These are phyloP conservation scores for Philereme transversata DNA, from an alignment of 2,888 invertebrate species.

Conservation along the genomic window DNA sequence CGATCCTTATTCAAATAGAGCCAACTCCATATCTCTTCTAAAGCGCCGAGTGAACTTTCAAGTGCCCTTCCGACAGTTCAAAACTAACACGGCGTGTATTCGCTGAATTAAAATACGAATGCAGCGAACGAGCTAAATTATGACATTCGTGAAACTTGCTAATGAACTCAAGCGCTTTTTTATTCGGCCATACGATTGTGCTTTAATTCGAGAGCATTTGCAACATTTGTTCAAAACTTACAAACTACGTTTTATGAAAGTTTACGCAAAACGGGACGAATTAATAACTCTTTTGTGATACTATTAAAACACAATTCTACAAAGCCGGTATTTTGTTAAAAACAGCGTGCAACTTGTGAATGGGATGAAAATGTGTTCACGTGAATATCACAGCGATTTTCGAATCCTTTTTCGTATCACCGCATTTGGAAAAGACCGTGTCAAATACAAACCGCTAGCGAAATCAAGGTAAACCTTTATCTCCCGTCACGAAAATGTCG, in stretches of 20 bases:
- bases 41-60: slow-evolving; percentile 27
- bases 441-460: neutral
- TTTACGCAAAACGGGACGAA: no score
- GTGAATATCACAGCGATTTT: neutral
- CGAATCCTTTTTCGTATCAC: slow-evolving; percentile 12
- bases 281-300: no score
- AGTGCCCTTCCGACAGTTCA: slow-evolving; percentile 26
- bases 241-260: neutral
- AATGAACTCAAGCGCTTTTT: slow-evolving; percentile 20
- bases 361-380: no score
- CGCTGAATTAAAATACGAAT: slow-evolving; percentile 19
- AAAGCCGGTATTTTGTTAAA: neutral
- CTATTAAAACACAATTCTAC: no score
- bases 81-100: slow-evolving; percentile 22
- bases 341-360: neutral
- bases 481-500: slow-evolving; percentile 32
- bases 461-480: slow-evolving; percentile 26
- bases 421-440: slow-evolving; percentile 21
- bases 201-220: slow-evolving; percentile 14
- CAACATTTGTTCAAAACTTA: neutral
- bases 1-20: slow-evolving; percentile 37
- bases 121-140: slow-evolving; percentile 23
- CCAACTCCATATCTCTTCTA: slow-evolving; percentile 35
- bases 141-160: slow-evolving; percentile 23
- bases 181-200: slow-evolving; percentile 6